Conservation (phyloP, 2,113 vertebrate genomes). For the Semicossyphus pulcher region DNA sequence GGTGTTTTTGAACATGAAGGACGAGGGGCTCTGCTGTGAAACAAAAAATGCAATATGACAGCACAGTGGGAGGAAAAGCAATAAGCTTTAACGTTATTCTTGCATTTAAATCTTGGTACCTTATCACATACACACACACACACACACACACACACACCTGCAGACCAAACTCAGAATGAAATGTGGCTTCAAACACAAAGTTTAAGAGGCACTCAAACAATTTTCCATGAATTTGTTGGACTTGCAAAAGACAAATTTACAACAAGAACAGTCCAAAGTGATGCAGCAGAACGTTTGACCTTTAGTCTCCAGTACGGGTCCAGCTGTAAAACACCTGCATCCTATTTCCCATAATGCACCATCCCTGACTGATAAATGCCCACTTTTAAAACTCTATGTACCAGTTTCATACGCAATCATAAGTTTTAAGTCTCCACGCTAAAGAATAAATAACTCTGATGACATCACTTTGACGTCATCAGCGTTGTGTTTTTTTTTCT, state of each 20-base stretch:
- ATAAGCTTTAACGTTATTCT: background rate
- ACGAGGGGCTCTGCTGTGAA: background rate
- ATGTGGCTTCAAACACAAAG: background rate
- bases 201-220: background rate
- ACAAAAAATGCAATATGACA: slow-evolving; percentile 6
- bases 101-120: background rate
- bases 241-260: background rate
- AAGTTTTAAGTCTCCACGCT: too few species aligned
- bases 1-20: slow-evolving; percentile 8
- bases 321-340: background rate
- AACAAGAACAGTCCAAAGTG: background rate
- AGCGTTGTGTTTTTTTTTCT: too few species aligned
- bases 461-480: background rate
- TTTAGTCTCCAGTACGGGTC: background rate
- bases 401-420: too few species aligned
- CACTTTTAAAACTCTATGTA: background rate
- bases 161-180: background rate
- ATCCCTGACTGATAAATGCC: background rate
- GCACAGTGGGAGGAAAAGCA: background rate
- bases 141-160: background rate
- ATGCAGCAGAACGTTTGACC: background rate
- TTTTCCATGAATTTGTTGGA: background rate
- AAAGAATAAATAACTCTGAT: too few species aligned
- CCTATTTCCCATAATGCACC: background rate
- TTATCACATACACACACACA: background rate